These are phyloP conservation scores for Albula goreensis DNA, from an alignment of 2,113 vertebrate genomes.

Conservation along the genomic window DNA sequence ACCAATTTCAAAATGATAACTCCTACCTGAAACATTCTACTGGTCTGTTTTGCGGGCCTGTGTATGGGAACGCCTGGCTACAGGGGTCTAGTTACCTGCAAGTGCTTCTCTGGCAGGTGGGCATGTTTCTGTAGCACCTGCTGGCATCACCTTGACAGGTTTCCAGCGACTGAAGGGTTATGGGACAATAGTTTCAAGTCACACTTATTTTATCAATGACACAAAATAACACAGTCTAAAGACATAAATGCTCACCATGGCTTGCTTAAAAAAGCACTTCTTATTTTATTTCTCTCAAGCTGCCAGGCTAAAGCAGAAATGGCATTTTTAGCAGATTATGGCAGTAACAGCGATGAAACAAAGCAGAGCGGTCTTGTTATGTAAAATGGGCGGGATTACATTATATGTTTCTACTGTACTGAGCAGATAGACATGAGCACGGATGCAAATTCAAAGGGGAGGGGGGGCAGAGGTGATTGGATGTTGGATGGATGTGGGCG, in stretches of 20 bases:
- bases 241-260: background rate
- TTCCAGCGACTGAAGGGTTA: background rate
- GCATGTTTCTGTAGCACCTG: background rate
- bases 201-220: background rate
- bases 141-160: background rate
- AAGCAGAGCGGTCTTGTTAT: background rate
- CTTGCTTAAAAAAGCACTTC: background rate
- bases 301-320: background rate
- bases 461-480: background rate
- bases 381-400: background rate
- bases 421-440: background rate
- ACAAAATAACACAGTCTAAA: background rate
- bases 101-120: background rate
- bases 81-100: background rate
- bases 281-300: background rate
- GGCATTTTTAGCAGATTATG: background rate
- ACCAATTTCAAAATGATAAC: background rate
- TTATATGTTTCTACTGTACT: background rate
- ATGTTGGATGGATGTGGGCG: background rate
- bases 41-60: background rate
- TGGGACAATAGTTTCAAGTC: background rate
- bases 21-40: background rate
- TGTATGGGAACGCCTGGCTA: background rate
- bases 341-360: background rate
- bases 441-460: background rate